These are phyloP conservation scores for Spinibarbus caldwelli DNA, from an alignment of 2,797 vertebrate species.

Conservation along the genomic window DNA sequence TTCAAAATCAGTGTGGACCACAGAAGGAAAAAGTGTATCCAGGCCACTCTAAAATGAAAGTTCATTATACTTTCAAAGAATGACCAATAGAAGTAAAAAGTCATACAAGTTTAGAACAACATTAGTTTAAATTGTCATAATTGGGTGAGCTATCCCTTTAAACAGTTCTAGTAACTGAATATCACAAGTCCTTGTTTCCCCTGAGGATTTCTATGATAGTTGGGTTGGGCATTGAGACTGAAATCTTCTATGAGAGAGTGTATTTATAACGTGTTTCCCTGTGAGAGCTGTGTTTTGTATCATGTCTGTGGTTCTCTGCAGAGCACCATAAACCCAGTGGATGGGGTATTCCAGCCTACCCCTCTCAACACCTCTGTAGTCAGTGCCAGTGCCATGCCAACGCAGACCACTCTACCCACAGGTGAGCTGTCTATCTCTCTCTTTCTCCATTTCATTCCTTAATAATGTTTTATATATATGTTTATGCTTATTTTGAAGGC, in stretches of 20 bases:
- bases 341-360: constrained; percentile 92
- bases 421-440: constrained; percentile 73
- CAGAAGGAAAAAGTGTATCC: not conserved
- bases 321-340: constrained; percentile 99
- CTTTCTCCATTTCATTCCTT: not conserved
- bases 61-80: not conserved
- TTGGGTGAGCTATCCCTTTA: not conserved
- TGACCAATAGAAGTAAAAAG: not conserved
- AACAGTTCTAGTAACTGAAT: not conserved
- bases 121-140: not conserved
- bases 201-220: not conserved
- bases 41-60: not conserved
- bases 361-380: constrained; percentile 86
- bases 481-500: constrained; percentile 6
- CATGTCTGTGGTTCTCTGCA: constrained; percentile 68
- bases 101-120: not conserved
- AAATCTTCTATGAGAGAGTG: not conserved
- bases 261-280: constrained; percentile 20
- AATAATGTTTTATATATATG: not conserved
- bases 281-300: constrained; percentile 52
- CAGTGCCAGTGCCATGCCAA: constrained; percentile 94
- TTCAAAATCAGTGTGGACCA: not conserved
- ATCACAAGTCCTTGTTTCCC: not conserved
- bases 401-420: constrained; percentile 91
- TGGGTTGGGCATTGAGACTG: not conserved